Conservation (phyloP, 1,140 invertebrate genomes). For the Drosophila lowei region DNA sequence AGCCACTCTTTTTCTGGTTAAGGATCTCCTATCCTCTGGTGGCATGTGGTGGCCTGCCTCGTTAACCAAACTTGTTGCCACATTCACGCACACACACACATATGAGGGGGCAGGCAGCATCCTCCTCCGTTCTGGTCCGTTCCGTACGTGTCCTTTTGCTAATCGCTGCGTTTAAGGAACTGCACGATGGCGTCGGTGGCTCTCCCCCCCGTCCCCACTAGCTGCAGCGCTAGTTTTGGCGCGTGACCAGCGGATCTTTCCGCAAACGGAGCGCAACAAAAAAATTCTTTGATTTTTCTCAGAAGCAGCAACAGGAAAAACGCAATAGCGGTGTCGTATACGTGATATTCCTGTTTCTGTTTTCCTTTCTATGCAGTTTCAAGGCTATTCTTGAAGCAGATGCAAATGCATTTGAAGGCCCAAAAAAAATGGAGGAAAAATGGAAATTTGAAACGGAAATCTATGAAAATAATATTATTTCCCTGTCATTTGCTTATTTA, state of each 20-base stretch:
- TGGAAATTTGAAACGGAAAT: no score
- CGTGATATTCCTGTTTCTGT: slow-evolving; percentile 25
- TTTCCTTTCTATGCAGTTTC: slow-evolving; percentile 1
- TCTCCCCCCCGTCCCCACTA: background rate
- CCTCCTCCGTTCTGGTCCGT: background rate
- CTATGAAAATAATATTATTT: no score
- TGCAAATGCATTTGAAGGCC: background rate
- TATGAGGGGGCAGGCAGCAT: no score
- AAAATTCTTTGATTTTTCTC: slow-evolving; percentile 50
- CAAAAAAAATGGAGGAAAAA: background rate
- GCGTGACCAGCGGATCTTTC: slow-evolving; percentile 37
- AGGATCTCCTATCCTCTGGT: slow-evolving; percentile 6
- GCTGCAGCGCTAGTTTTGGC: slow-evolving; percentile 54
- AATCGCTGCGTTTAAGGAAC: slow-evolving; percentile 62
- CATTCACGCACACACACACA: slow-evolving; percentile 2
- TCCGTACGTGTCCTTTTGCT: slow-evolving; percentile 68
- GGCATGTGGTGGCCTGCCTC: slow-evolving; percentile 38
- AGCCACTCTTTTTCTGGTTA: slow-evolving; percentile 12
- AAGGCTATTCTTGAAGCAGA: no score
- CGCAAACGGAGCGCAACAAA: slow-evolving; percentile 7
- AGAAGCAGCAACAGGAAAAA: slow-evolving; percentile 6
- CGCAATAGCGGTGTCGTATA: slow-evolving; percentile 30
- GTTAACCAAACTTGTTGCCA: slow-evolving; percentile 61
- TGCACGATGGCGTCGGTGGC: slow-evolving; percentile 19
- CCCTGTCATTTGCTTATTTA: no score